A percentile compares a stretch with the other conserved stretches of the same genome.
Conservation (phyloP, 2,797 vertebrate species). For the Tapirus indicus region DNA sequence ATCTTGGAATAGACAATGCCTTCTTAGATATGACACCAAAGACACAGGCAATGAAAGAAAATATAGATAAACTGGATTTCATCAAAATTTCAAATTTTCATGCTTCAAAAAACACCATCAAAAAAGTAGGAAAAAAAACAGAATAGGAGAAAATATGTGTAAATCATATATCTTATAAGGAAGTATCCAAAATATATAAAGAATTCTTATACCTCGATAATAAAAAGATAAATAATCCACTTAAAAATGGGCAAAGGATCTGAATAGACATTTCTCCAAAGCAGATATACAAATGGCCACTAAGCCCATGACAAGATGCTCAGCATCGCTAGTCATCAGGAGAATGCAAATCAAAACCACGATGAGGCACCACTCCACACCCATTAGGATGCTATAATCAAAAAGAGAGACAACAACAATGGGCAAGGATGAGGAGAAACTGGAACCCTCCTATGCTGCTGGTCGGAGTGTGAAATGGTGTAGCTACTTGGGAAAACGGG, state of each 20-base stretch:
- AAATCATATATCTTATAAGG: neutral
- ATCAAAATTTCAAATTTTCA: neutral
- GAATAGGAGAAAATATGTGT: neutral
- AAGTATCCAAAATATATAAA: neutral
- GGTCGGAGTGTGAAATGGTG: no score
- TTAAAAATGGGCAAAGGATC: neutral
- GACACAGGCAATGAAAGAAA: conserved; percentile 16
- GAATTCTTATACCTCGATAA: neutral
- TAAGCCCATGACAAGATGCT: neutral
- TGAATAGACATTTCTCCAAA: neutral
- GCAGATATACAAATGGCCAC: neutral
- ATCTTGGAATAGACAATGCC: neutral
- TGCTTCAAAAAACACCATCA: neutral
- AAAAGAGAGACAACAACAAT: neutral
- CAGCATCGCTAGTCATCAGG: neutral
- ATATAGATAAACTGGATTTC: neutral
- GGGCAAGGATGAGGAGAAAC: neutral
- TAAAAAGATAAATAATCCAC: neutral
- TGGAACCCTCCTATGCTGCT: neutral
- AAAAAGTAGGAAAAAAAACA: neutral
- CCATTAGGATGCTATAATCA: neutral
- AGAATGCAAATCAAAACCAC: neutral
- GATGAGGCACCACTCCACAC: neutral
- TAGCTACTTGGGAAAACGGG: neutral
- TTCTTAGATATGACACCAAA: conserved; percentile 8